Evolutionary conservation across 2,888 invertebrate species (phyloP), one percentile per base, ranked within the genome.

Genomic region (Dioctria linearis): DNA sequence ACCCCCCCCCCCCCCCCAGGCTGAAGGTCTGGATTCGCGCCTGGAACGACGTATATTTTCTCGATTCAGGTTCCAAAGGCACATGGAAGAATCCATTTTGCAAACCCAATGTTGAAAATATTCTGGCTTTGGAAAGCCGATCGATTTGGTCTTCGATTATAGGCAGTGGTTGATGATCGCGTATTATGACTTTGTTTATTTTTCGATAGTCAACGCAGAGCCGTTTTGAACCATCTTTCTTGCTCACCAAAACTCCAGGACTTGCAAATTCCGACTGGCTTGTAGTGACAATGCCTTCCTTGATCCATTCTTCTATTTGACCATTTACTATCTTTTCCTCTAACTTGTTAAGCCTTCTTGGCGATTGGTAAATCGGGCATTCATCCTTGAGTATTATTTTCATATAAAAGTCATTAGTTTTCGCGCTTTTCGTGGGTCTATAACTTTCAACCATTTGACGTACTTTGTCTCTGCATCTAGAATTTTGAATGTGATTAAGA

Each of bases 361-460:
- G 54, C 4, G 54, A n/a, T 1, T 54, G 54, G 11, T 4, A 11
- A 11, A 54, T 54, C 4, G 54, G 3, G 1, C 4, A 0, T n/a
- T 54, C 54, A 11, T 54, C 54, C n/a, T 54, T 54, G 6, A 54
- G 54, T 54, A 54, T 54, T n/a, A 54, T 54, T 54, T 54, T n/a
- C 54, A 54, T 54, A 11, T 25, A 25, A 4, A 11, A n/a, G 4
- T n/a, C 54, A 4, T 11, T n/a, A 54, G 8, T 11, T 8, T 54
- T n/a, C 25, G 25, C 25, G 25, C 25, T 25, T n/a, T 54, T 25
- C 25, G 25, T 2, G 25, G 25, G 25, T 25, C 25, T 25, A 25
- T 25, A 25, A 25, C 25, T 25, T 25, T 25, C 25, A 25, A 25
- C 25, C 25, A 25, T 25, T 1, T 25, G 25, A 25, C 25, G 25